Base-by-base conservation (phyloP, 2,113 vertebrate genomes). In the Hyperoodon ampullatus region DNA sequence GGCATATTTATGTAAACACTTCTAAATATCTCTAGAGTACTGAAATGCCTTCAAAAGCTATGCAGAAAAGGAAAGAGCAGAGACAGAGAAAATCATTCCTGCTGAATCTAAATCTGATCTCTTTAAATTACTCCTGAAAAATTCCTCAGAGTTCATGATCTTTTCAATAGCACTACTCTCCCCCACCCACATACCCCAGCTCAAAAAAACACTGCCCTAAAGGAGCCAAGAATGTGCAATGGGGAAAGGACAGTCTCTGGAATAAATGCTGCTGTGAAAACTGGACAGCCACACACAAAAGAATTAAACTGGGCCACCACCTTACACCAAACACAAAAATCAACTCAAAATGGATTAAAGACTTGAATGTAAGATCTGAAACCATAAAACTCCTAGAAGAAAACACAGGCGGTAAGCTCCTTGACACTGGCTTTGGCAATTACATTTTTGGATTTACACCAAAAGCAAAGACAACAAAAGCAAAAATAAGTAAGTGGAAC, bases 1-100 rank as follows among this genome's bases (percentile, higher is more conserved):
- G 44, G 71, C 80, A 90, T 80, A 47, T 85, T 90, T 61, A 78
- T 35, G n/a, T 35, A 47, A 96, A 90, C 42, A 77, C 33, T 94
- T 96, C 39, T 68, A 96, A 88, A 77, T 24, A 30, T 30, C 42
- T 82, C 81, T 30, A 66, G 39, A n/a, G 26, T 11, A 91, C 33
- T 86, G 60, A 90, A 55, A 47, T 47, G 82, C 33, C 77, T 92
- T 94, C 61, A 78, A 84, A 83, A 78, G 10, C 9, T 9, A 72
- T n/a, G 42, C 23, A 35, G 74, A 68, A 93, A 61, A 81, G 5
- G 5, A 61, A 83, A 80, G 9, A 85, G 44, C 21, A 75, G 47
- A 74, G 18, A 47, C 26, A 93, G 24, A 82, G 47, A 90, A 93
- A 88, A 60, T 9, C 53, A 93, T n/a, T 33, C 28, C 53, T 58